Evolutionary conservation across 2,113 vertebrate genomes (phyloP).

Genomic region (Melanostigma gelatinosum): DNA sequence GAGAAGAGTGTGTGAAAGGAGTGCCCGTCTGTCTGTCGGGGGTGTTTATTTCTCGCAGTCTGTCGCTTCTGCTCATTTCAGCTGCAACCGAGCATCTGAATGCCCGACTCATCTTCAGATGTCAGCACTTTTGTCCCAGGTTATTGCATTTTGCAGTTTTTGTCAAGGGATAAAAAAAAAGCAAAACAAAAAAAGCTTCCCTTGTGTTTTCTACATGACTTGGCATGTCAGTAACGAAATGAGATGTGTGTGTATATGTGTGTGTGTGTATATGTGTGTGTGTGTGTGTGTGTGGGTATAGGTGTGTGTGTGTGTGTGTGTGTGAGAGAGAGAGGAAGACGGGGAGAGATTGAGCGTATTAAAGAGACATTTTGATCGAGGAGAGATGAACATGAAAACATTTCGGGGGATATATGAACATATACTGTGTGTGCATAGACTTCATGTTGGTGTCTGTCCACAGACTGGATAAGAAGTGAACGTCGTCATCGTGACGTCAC

Average conservation of each 20-base stretch:
- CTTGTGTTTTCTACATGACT: conserved; percentile 67
- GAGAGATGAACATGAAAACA: conserved; percentile 24
- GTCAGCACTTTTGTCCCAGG: conserved; percentile 67
- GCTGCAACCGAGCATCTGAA: conserved; percentile 29
- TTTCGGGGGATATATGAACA: background rate
- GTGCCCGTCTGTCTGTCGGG: conserved; percentile 12
- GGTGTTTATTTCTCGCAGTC: conserved; percentile 12
- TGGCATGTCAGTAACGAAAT: conserved; percentile 56
- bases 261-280: conserved; percentile 11
- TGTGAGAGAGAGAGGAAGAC: conserved; percentile 8
- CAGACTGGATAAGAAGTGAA: background rate
- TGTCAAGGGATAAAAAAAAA: background rate
- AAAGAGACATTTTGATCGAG: conserved; percentile 32
- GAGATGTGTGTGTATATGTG: conserved; percentile 8
- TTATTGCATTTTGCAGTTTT: conserved; percentile 65
- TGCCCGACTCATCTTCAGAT: conserved; percentile 49
- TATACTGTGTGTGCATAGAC: background rate
- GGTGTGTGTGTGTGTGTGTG: background rate
- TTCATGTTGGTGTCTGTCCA: background rate
- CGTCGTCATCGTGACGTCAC: background rate
- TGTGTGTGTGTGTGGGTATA: background rate
- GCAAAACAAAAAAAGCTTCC: conserved; percentile 41
- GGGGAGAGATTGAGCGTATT: conserved; percentile 22
- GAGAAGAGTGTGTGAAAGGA: conserved; percentile 6
- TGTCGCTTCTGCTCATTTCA: conserved; percentile 47